Evolutionary conservation across 2,888 invertebrate species (phyloP).

Genomic region (Marasmarcha lunaedactyla): DNA sequence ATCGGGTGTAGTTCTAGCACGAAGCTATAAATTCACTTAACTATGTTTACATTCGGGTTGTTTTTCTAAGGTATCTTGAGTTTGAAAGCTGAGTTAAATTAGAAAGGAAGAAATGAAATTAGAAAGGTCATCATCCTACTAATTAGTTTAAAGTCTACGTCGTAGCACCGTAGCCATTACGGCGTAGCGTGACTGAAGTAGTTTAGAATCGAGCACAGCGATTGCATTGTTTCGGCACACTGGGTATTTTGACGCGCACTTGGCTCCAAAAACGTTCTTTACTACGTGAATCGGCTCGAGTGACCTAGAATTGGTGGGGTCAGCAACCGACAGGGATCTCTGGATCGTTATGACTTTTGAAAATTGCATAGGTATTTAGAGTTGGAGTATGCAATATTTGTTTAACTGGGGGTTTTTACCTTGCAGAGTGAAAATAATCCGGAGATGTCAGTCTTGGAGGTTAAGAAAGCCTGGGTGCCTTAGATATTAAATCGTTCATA

Average conservation of each 20-base stretch:
- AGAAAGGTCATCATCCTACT: too few species aligned
- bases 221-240: neutral
- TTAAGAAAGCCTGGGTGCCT: neutral
- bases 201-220: neutral
- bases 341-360: constrained; percentile 25
- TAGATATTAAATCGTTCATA: too few species aligned
- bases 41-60: too few species aligned
- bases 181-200: constrained; percentile 3
- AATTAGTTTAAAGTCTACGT: neutral
- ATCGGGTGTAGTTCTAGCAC: too few species aligned
- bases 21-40: too few species aligned
- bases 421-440: constrained; percentile 65
- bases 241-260: neutral
- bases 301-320: neutral
- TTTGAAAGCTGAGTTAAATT: too few species aligned
- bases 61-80: too few species aligned
- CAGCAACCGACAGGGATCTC: constrained; percentile 1
- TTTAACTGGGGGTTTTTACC: constrained; percentile 61
- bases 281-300: neutral
- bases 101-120: too few species aligned
- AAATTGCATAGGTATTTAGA: constrained; percentile 45
- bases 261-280: neutral
- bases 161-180: constrained; percentile 17
- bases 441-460: constrained; percentile 55
- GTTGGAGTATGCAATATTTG: constrained; percentile 68